These are phyloP conservation scores for Apteryx owenii DNA, from an alignment of 2,113 vertebrate species.

Conservation along the genomic window DNA sequence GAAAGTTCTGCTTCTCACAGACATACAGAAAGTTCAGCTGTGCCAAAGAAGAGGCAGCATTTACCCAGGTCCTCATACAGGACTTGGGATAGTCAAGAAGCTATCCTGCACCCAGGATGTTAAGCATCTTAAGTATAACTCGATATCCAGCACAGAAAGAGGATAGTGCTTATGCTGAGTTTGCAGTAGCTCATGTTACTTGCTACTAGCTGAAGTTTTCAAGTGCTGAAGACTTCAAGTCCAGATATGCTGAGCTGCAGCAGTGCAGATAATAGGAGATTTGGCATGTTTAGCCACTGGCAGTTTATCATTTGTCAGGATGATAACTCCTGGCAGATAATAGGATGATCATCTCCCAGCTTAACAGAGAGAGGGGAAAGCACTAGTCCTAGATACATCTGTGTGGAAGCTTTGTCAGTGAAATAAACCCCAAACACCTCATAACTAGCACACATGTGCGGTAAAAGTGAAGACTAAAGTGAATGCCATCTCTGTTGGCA, in stretches of 20 bases:
- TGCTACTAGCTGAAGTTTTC: neutral
- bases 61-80: neutral
- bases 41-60: neutral
- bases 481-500: too few relatives aligned
- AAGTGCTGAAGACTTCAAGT: neutral
- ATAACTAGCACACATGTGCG: neutral
- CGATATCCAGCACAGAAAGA: neutral
- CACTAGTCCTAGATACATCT: neutral
- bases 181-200: neutral
- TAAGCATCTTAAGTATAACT: too few relatives aligned
- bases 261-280: neutral
- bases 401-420: neutral
- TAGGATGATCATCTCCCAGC: neutral
- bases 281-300: neutral
- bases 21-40: neutral
- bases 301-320: neutral
- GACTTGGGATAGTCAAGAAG: neutral
- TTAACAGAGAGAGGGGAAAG: neutral
- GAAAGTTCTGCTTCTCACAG: neutral
- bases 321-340: neutral
- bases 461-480: neutral
- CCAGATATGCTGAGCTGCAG: neutral
- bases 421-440: rapidly evolving
- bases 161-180: neutral
- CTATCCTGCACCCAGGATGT: neutral